Evolutionary conservation across 2,888 invertebrate genomes (phyloP).

Genomic region (Dryomyza anilis): DNA sequence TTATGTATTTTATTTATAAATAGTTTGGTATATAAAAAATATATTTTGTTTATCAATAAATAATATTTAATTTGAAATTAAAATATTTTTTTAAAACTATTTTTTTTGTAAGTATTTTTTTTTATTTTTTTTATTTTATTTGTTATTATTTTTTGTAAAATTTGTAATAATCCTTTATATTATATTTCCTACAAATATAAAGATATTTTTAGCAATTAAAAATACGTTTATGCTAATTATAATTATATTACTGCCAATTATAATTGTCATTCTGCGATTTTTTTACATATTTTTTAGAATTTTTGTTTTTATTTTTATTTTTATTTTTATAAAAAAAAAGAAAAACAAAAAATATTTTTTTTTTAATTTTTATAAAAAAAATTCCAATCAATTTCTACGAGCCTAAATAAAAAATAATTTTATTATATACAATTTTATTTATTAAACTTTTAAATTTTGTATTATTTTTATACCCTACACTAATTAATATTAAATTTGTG

Average conservation of each 20-base stretch:
- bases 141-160: background rate
- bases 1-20: background rate
- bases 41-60: background rate
- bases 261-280: conserved; percentile 1
- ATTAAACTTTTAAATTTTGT: background rate
- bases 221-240: conserved; percentile 2
- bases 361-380: too few relatives aligned
- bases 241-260: background rate
- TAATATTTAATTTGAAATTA: too few relatives aligned
- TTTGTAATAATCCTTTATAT: background rate
- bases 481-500: too few relatives aligned
- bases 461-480: background rate
- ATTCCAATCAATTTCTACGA: too few relatives aligned
- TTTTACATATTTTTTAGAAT: background rate
- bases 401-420: too few relatives aligned
- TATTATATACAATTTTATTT: background rate
- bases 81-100: background rate
- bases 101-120: background rate
- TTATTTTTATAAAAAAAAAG: conserved; percentile 22
- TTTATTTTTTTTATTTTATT: background rate
- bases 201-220: conserved; percentile 19
- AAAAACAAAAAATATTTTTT: too few relatives aligned
- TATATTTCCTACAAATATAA: background rate
- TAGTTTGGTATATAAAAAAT: background rate
- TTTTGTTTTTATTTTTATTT: background rate